Conservation (phyloP, 2,797 vertebrate genomes). For the Parauchenoglanis punctatus region DNA sequence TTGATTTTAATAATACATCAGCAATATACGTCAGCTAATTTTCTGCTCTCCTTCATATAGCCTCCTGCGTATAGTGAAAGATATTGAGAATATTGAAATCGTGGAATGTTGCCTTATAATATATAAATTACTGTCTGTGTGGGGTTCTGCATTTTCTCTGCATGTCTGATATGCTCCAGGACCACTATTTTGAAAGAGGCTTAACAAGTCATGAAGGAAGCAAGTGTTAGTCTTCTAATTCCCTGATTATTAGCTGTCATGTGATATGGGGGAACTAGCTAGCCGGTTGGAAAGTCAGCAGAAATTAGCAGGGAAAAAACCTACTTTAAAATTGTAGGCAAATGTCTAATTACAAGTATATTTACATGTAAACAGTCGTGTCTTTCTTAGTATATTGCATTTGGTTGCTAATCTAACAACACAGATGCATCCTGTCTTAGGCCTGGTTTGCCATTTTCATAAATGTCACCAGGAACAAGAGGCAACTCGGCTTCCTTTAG, state of each 20-base stretch:
- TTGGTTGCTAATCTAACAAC: background rate
- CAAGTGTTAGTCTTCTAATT: no score
- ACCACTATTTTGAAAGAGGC: background rate
- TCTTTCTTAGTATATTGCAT: background rate
- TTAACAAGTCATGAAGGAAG: background rate
- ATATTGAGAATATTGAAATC: background rate
- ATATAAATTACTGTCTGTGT: background rate
- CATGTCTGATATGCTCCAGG: background rate
- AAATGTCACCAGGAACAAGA: conserved; percentile 42
- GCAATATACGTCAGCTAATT: background rate
- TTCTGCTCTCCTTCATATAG: background rate
- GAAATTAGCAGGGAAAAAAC: no score
- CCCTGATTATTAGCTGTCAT: background rate
- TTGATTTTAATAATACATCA: background rate
- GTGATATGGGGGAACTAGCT: background rate
- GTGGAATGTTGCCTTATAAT: no score
- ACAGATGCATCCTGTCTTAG: conserved; percentile 23
- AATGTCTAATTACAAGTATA: background rate
- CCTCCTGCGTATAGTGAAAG: background rate
- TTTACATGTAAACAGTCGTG: background rate
- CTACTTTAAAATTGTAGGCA: background rate
- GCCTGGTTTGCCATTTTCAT: background rate
- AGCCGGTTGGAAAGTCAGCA: background rate
- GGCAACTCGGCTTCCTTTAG: conserved; percentile 19
- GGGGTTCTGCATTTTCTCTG: background rate